Evolutionary conservation across 2,797 vertebrate species (phyloP), one percentile per base, ranked within the genome.

Genomic region (Sebastes cheni): DNA sequence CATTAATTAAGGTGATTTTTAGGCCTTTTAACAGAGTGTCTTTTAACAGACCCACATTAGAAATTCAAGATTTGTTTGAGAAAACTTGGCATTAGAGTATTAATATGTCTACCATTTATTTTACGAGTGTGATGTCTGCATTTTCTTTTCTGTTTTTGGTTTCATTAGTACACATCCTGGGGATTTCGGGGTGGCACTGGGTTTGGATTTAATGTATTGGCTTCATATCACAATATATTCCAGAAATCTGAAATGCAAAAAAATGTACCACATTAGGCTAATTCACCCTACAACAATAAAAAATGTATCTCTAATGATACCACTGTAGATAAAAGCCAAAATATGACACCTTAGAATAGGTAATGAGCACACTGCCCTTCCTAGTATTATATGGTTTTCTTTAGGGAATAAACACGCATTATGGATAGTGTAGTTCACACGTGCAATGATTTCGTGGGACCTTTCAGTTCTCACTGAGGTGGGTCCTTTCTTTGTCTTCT

Each of bases 341-440:
- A 36, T 18, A 56, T 3, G 36, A 52, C 20, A 60, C 22, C 3
- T 11, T 16, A 59, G 6, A 69, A 39, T 7, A 42, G 14, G 13
- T 22, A 30, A 6, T 13, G 16, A 59, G 25, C 60, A 7, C 25
- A 50, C 0, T 42, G 2, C 46, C 10, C 30, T 22, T 60, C 39
- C 4, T 42, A 14, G 6, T 54, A 25, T 32, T 68, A 4, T 55
- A 13, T 18, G 7, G 23, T 64, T 23, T 25, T 78, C 30, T 61
- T 20, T 2, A n/a, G 16, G 46, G 81, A 77, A 68, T 80, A 22
- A 82, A 29, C 60, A 36, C 71, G 86, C 84, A 89, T 92, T 82
- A 30, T 91, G 89, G 92, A 84, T 75, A 70, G 60, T 90, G 93
- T 92, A 91, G 92, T 90, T 78, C 62, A 46, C 29, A 46, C 42